Base-by-base conservation (phyloP, 2,888 invertebrate genomes). In the Drosophila setosimentum region DNA sequence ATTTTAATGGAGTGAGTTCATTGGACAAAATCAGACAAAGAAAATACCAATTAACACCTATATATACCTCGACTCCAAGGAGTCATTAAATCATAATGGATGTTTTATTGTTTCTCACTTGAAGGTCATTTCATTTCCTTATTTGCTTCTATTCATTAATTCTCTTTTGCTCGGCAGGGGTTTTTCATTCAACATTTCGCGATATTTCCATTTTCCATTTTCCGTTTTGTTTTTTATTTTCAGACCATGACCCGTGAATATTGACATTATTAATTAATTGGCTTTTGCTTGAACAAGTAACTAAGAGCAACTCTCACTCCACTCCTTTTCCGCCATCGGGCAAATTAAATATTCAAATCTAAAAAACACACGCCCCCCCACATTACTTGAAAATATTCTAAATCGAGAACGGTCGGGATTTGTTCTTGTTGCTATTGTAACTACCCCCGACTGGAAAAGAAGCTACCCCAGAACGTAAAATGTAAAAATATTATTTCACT, bases 251-350 rank as follows among this genome's bases (percentile, higher is more conserved):
- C 53, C 48, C 51, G 27, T 64, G 84, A 74, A 87, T 87, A 85
- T 89, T 89, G 87, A 85, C 85, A 79, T 73, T 89, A 83, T 80
- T 89, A 89, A 87, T 87, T 84, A 89, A 87, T 87, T 87, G 83
- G 70, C 68, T 85, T 87, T 81, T 75, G 79, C 81, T 68, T 81
- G 77, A 76, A 73, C 73, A 81, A 80, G 74, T 72, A 71, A 69
- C 62, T 72, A 60, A 62, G 69, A 29, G 65, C 65, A 62, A 76
- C 68, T 65, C 71, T 65, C 33, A 48, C 35, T 29, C 66, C 63
- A 3, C 6, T 3, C 16, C 33, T 13, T 29, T 58, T 48, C 24
- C 62, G 77, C 71, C 73, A 54, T 21, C 8, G 54, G 76, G 50
- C 53, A 80, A 88, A 85, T 85, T 76, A 86, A 86, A 86, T 86